Evolutionary conservation across 2,888 invertebrate species (phyloP).

Genomic region (Amphipoea oculea): DNA sequence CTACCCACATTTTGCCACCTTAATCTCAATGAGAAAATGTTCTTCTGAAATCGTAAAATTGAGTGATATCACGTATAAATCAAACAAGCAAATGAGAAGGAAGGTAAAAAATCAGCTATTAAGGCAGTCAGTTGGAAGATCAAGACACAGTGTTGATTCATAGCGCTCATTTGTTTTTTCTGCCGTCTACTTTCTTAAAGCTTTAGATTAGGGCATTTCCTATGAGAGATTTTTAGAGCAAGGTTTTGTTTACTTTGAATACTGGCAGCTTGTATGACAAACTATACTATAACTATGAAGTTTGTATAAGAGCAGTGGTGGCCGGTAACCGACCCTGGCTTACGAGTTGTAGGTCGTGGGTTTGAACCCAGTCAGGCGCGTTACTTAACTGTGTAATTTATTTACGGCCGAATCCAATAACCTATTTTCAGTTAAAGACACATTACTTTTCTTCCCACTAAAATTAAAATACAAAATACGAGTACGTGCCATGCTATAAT

Average conservation of each 20-base stretch:
- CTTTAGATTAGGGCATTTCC: slow-evolving; percentile 6
- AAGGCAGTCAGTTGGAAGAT: slow-evolving; percentile 84
- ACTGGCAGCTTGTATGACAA: background rate
- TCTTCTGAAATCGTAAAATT: slow-evolving; percentile 76
- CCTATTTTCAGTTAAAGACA: no score
- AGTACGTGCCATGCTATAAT: background rate
- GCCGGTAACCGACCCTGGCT: no score
- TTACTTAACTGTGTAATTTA: no score
- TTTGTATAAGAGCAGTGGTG: no score
- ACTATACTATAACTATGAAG: no score
- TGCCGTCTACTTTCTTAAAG: background rate
- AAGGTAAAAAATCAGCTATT: slow-evolving; percentile 82
- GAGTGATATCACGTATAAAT: slow-evolving; percentile 83
- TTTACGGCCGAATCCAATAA: no score
- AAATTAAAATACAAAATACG: background rate
- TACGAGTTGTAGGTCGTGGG: no score
- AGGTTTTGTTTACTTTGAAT: background rate
- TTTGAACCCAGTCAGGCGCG: no score
- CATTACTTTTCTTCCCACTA: background rate
- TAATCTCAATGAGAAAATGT: slow-evolving; percentile 58
- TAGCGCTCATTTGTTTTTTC: slow-evolving; percentile 77
- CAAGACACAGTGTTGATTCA: slow-evolving; percentile 82
- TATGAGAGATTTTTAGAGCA: background rate
- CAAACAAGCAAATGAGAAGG: slow-evolving; percentile 82
- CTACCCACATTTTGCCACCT: slow-evolving; percentile 56